These are phyloP conservation scores for Hemithea aestivaria DNA, from an alignment of 2,888 invertebrate genomes.

Conservation along the genomic window DNA sequence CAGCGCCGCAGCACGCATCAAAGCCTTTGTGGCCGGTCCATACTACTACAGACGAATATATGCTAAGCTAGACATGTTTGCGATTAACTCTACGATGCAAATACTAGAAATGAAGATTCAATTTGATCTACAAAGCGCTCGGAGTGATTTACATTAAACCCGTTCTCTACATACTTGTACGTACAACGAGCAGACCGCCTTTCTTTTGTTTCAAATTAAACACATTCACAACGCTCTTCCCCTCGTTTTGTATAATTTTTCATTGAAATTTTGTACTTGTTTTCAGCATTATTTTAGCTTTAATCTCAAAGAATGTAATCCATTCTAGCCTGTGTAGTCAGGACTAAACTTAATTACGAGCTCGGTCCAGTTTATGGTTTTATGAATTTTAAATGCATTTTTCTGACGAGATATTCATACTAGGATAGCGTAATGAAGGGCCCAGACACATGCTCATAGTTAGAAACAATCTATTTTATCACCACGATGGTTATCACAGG, in stretches of 20 bases:
- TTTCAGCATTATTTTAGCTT: no score
- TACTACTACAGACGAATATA: constrained; percentile 41
- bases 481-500: constrained; percentile 49
- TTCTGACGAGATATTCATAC: constrained; percentile 36
- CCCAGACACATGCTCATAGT: constrained; percentile 31
- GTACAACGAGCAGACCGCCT: not conserved
- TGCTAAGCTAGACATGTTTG: constrained; percentile 33
- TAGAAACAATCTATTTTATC: constrained; percentile 51
- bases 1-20: constrained; percentile 73
- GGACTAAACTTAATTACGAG: not conserved
- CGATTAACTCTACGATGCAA: constrained; percentile 35
- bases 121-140: constrained; percentile 17
- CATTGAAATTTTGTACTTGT: no score
- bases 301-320: no score
- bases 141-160: constrained; percentile 16
- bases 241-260: not conserved
- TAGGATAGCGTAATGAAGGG: constrained; percentile 38
- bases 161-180: constrained; percentile 3
- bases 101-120: constrained; percentile 34
- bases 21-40: constrained; percentile 61
- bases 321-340: no score
- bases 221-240: not conserved
- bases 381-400: constrained; percentile 33
- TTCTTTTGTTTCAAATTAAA: constrained; percentile 7
- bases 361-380: constrained; percentile 23